Conservation (phyloP, 64 coral and sea anemone species). For the Platygyra sinensis region DNA sequence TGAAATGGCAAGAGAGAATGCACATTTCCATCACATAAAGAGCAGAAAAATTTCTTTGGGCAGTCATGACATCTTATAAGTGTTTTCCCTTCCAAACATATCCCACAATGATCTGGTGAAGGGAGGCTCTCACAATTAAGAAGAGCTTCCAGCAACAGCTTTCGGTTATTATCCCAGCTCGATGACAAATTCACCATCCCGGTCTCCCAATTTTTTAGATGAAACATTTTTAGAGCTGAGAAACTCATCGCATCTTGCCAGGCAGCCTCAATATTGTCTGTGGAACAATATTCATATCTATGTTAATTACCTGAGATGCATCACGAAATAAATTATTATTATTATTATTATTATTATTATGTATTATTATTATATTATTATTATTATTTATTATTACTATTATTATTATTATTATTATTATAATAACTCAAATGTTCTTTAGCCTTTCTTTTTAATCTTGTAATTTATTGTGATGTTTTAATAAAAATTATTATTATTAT, state of each 20-base stretch:
- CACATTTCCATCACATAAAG: slow-evolving; percentile 3
- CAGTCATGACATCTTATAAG: not conserved
- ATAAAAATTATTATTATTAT: too few species aligned
- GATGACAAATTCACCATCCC: not conserved
- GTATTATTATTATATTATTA: too few species aligned
- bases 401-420: too few species aligned
- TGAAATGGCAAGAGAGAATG: not conserved
- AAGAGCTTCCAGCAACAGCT: not conserved
- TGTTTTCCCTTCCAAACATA: not conserved
- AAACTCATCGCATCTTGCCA: not conserved
- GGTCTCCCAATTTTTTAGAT: slow-evolving; percentile 15
- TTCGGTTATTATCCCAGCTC: not conserved
- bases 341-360: too few species aligned
- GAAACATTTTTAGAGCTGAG: not conserved
- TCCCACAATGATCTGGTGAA: not conserved
- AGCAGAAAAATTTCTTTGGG: not conserved
- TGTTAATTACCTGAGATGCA: too few species aligned
- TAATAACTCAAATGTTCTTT: too few species aligned
- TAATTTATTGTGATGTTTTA: too few species aligned
- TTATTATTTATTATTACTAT: too few species aligned
- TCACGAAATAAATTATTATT: too few species aligned
- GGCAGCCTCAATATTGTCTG: too few species aligned
- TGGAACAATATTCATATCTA: too few species aligned
- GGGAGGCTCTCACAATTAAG: slow-evolving; percentile 20
- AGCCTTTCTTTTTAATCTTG: too few species aligned